phyloP scores from a whole-genome alignment of 2,113 vertebrate species.

The Caranx melampygus region DNA sequence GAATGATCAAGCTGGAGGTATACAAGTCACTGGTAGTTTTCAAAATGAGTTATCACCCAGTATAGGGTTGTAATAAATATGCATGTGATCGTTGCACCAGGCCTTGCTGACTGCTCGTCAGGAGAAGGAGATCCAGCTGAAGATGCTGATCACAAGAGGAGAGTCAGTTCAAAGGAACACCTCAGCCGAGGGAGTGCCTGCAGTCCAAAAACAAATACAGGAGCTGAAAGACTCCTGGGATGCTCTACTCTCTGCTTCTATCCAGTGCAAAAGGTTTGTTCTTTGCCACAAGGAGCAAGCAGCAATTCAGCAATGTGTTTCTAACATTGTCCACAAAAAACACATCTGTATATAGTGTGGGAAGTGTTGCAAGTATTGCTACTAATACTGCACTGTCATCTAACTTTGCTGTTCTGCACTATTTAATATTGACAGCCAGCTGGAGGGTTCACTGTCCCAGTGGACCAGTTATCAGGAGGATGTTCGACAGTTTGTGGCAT shows the following conservation, averaged over 20 bases:
- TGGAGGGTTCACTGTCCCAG: conserved; percentile 94
- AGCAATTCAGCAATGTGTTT: background rate
- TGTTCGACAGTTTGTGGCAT: conserved; percentile 90
- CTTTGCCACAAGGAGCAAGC: background rate
- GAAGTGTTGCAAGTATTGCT: background rate
- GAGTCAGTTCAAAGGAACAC: conserved; percentile 96
- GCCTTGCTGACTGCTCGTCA: conserved; percentile 90
- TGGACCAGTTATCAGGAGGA: conserved; percentile 99
- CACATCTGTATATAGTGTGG: background rate
- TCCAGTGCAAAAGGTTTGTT: conserved; percentile 94
- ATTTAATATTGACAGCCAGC: conserved; percentile 86
- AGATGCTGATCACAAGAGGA: conserved; percentile 92
- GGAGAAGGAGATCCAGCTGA: conserved; percentile 97
- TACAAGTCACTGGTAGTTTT: background rate
- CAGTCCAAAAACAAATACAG: conserved; percentile 89
- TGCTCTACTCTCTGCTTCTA: conserved; percentile 89
- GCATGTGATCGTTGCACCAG: conserved; percentile 72
- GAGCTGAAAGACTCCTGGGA: conserved; percentile 93
- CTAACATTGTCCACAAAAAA: background rate
- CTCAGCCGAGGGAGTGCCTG: conserved; percentile 88
- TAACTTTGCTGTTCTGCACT: background rate
- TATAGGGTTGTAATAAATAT: conserved; percentile 1
- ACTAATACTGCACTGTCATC: background rate
- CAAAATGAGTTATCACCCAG: background rate
- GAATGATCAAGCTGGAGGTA: conserved; percentile 97